Evolutionary conservation across 2,797 vertebrate genomes (phyloP).

Genomic region (Passerculus sandwichensis): DNA sequence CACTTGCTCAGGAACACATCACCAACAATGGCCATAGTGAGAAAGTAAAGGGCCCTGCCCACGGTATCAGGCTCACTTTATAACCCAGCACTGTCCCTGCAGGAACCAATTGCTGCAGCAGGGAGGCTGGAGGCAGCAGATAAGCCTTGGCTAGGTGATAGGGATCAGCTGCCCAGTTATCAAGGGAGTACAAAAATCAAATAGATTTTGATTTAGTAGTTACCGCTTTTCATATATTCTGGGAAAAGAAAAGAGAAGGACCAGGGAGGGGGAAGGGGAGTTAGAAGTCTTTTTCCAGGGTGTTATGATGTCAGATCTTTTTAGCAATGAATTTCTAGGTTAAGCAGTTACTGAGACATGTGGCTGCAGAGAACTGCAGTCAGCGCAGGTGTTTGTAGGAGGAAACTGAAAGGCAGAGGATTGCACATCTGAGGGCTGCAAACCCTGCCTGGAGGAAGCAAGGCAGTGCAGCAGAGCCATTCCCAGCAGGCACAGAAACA

Average conservation of each 20-base stretch:
- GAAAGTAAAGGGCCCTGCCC: constrained; percentile 14
- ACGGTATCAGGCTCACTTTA: constrained; percentile 11
- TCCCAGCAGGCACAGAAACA: not conserved
- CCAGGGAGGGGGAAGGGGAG: not conserved
- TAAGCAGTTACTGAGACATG: constrained; percentile 36
- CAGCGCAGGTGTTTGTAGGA: constrained; percentile 12
- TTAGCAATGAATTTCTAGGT: constrained; percentile 48
- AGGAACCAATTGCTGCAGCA: constrained; percentile 45
- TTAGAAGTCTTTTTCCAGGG: constrained; percentile 28
- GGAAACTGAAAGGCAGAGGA: constrained; percentile 31
- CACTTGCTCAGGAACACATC: not conserved
- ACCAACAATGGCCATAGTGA: not conserved
- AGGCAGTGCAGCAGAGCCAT: not conserved
- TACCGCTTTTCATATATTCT: constrained; percentile 61
- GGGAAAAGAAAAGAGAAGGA: constrained; percentile 51
- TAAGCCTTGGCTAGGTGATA: constrained; percentile 69
- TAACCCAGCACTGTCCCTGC: not conserved
- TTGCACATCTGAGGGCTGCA: constrained; percentile 12
- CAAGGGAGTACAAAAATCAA: constrained; percentile 71
- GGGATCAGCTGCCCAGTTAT: constrained; percentile 66
- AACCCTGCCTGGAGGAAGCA: constrained; percentile 11
- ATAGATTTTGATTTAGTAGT: constrained; percentile 70
- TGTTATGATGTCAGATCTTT: constrained; percentile 46
- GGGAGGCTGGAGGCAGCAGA: constrained; percentile 67
- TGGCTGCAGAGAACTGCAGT: not conserved